Percentiles rank a stretch among this genome's conserved stretches.
Evolutionary conservation across 2,888 invertebrate species (phyloP).

Genomic region (Tenthredo amoena): DNA sequence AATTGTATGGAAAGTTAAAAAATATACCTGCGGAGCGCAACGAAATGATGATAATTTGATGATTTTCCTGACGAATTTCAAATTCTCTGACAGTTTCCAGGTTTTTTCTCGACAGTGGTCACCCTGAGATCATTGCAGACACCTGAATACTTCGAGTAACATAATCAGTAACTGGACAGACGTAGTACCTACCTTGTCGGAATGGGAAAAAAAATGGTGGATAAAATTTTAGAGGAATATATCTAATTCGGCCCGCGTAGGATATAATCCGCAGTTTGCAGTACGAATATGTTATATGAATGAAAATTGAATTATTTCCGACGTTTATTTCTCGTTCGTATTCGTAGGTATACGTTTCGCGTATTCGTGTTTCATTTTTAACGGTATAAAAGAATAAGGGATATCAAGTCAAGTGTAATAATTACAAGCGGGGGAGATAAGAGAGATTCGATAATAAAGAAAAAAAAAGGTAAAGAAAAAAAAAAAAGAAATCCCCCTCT

Average conservation of each 20-base stretch:
- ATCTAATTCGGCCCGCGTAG: no score
- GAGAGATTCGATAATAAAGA: not conserved
- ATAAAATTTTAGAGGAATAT: not conserved
- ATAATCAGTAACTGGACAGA: not conserved
- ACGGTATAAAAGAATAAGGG: not conserved
- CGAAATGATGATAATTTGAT: no score
- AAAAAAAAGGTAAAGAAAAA: not conserved
- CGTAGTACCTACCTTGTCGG: not conserved
- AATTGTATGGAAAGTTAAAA: no score
- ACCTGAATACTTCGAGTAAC: not conserved
- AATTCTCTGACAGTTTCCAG: no score
- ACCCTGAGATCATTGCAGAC: not conserved
- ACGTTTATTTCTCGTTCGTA: not conserved
- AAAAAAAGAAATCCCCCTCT: not conserved
- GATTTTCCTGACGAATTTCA: no score
- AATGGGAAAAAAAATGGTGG: not conserved
- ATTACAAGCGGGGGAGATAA: not conserved
- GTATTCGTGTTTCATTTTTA: not conserved
- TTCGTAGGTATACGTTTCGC: not conserved
- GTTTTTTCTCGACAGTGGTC: no score
- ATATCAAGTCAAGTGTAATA: not conserved
- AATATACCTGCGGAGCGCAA: no score
- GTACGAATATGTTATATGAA: not conserved
- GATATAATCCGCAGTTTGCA: no score
- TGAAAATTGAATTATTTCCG: not conserved